Percentiles rank a stretch among this genome's conserved stretches.
These are phyloP conservation scores for Chrysemys picta DNA, from an alignment of 2,113 vertebrate species.

Conservation along the genomic window DNA sequence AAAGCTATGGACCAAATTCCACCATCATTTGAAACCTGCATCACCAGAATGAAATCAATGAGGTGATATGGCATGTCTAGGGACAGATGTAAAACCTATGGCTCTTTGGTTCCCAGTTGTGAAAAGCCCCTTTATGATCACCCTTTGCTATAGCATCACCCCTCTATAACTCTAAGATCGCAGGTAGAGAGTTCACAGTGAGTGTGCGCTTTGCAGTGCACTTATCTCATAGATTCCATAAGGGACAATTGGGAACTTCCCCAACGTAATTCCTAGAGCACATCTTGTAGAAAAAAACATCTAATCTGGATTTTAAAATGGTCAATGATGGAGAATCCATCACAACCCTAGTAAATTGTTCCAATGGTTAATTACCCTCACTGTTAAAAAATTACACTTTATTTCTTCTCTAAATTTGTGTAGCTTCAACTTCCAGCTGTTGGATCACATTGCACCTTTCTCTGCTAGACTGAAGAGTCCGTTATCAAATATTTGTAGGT, in stretches of 20 bases:
- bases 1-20: not conserved
- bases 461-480: not conserved
- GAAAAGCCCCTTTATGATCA: not conserved
- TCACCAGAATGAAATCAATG: not conserved
- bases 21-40: not conserved
- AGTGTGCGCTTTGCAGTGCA: not conserved
- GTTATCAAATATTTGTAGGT: not conserved
- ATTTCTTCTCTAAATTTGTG: not conserved
- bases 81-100: not conserved
- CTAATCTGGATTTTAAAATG: not conserved
- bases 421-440: not conserved
- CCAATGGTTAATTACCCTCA: not conserved
- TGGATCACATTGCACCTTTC: not conserved
- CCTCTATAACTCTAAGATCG: fast-evolving
- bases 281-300: not conserved
- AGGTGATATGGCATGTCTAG: not conserved
- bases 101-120: not conserved
- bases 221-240: not conserved
- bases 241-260: not conserved
- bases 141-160: not conserved
- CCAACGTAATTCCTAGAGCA: not conserved
- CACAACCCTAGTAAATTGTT: not conserved
- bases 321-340: not conserved
- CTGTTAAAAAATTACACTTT: not conserved
- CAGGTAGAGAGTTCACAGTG: not conserved